Conservation (phyloP, 1,140 invertebrate species). For the Druon quercuslanigerum region DNA sequence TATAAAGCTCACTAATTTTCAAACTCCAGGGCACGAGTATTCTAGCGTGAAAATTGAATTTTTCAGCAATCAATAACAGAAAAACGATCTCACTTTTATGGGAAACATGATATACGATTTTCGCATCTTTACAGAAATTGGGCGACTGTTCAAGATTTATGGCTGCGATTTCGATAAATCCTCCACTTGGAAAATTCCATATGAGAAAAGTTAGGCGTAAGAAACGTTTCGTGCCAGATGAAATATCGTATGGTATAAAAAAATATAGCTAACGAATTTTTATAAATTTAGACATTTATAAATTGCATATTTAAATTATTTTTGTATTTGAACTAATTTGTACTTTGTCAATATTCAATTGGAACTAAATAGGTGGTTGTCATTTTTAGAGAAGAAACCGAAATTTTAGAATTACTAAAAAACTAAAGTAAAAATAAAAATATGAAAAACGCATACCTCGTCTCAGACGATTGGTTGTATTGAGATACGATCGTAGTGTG, state of each 20-base stretch:
- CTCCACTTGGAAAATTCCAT: conserved; percentile 23
- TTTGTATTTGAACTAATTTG: too few relatives aligned
- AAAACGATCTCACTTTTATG: neutral
- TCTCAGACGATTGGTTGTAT: neutral
- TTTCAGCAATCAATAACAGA: conserved; percentile 25
- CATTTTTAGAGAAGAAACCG: too few relatives aligned
- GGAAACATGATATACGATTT: conserved; percentile 27
- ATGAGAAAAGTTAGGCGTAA: conserved; percentile 11
- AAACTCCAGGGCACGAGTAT: neutral
- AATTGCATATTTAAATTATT: too few relatives aligned
- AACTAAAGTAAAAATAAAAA: neutral
- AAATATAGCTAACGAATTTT: too few relatives aligned
- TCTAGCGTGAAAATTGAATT: neutral
- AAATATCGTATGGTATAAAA: neutral
- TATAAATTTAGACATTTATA: too few relatives aligned
- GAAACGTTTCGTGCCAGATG: neutral
- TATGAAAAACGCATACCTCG: neutral
- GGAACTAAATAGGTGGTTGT: too few relatives aligned
- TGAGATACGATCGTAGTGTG: too few relatives aligned
- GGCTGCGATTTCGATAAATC: conserved; percentile 13
- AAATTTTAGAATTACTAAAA: too few relatives aligned
- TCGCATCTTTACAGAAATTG: conserved; percentile 21
- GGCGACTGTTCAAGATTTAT: conserved; percentile 16
- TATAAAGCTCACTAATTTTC: neutral
- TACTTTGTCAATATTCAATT: too few relatives aligned